These are phyloP conservation scores for Lomographa bimaculata DNA, from an alignment of 2,888 invertebrate genomes.

Conservation along the genomic window DNA sequence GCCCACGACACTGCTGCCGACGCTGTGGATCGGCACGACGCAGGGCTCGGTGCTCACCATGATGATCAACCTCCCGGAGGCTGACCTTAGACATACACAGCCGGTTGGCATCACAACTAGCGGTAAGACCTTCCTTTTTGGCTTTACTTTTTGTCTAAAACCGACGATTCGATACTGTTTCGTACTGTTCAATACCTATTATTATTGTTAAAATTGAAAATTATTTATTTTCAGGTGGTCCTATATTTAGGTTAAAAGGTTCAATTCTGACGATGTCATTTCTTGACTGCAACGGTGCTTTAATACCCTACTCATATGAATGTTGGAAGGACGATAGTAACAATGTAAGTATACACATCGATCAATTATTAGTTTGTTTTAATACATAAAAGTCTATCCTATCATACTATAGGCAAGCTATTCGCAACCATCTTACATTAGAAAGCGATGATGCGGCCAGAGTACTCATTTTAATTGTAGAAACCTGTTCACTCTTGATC, in stretches of 20 bases:
- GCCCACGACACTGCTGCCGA: slow-evolving; percentile 91
- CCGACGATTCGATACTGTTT: background rate
- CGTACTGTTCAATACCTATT: no score
- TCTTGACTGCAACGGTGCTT: slow-evolving; percentile 96
- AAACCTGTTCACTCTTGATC: no score
- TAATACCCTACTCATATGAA: slow-evolving; percentile 95
- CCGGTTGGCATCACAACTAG: slow-evolving; percentile 95
- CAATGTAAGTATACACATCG: slow-evolving; percentile 83
- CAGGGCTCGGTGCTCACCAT: slow-evolving; percentile 97
- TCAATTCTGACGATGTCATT: slow-evolving; percentile 97
- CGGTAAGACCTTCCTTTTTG: slow-evolving; percentile 81
- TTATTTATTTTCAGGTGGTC: slow-evolving; percentile 90
- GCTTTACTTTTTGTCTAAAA: background rate
- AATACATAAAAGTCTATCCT: no score
- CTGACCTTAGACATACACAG: slow-evolving; percentile 92
- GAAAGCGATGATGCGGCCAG: no score
- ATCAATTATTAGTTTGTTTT: no score
- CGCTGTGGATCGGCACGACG: slow-evolving; percentile 99
- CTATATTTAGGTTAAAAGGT: slow-evolving; percentile 98
- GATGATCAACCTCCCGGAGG: slow-evolving; percentile 91
- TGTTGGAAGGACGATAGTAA: slow-evolving; percentile 95
- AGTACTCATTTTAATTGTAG: no score
- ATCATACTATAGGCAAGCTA: no score
- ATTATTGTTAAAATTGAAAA: no score
- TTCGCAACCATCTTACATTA: no score